Base-by-base conservation (phyloP, 2,113 vertebrate species). In the Cephalopterus ornatus region DNA sequence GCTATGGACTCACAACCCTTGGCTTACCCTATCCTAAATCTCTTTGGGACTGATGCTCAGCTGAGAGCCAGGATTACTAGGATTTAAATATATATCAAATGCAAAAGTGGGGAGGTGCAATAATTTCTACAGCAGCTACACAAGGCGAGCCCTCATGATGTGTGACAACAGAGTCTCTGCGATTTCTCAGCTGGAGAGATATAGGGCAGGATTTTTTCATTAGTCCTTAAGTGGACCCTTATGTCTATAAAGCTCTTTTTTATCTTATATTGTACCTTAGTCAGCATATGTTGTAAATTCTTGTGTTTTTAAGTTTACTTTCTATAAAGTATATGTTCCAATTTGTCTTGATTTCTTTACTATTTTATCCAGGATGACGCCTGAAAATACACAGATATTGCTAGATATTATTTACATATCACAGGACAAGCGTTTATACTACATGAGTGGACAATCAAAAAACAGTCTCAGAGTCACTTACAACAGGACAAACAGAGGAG, bases 71-170 rank as follows among this genome's bases (percentile, higher is more conserved):
- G 79, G 85, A 96, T 96, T 96, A 92, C 26, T 67, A 87, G 86
- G 94, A 93, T 95, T 95, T 93, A 91, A 95, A 95, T 93, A 97
- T 74, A 83, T 95, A 87, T 91, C 73, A 81, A 92, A 93, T 84
- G 72, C 41, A 80, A 94, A 87, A 94, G 46, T 71, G 55, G 50
- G 83, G 85, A 88, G 72, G 46, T 92, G 72, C 58, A 88, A 63
- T 50, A 96, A 92, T 96, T 93, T 88, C 82, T 91, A 80, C 81
- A 92, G 92, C 77, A 93, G 74, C 77, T 82, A 87, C 81, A 76
- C 35, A 46, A 83, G 56, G 53, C 1, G 0, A 93, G 46, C 21
- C 53, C 87, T 79, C 93, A 66, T 42, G 53, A 76, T 68, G 74
- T 93, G 71, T 88, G 71, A 95, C 87, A 91, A 66, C 62, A 82